Evolutionary conservation across 1,140 invertebrate species (phyloP).

Genomic region (Akabosia matsudoensis): DNA sequence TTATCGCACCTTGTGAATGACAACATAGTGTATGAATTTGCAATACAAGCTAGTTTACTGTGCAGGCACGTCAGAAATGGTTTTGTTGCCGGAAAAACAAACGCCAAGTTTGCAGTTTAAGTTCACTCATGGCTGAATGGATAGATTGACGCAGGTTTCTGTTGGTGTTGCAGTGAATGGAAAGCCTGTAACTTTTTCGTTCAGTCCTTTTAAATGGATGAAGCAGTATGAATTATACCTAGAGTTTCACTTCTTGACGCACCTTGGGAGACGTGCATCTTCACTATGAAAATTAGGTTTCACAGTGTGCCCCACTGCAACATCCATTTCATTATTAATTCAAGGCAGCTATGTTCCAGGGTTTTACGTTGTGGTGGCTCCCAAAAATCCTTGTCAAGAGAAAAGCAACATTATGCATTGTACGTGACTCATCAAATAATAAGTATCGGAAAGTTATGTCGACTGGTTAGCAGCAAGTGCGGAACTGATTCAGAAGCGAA

Average conservation of each 20-base stretch:
- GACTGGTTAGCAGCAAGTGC: background rate
- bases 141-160: background rate
- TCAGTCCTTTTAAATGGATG: no score
- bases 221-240: background rate
- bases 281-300: background rate
- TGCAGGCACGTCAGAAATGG: background rate
- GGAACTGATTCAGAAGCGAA: background rate
- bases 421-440: background rate
- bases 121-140: background rate
- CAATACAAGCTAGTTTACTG: background rate
- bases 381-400: background rate
- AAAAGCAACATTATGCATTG: background rate
- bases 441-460: background rate
- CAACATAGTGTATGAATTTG: no score
- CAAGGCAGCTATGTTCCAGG: constrained; percentile 1
- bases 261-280: background rate
- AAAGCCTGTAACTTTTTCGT: no score
- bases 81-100: constrained; percentile 2
- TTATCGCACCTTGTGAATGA: no score
- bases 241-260: background rate
- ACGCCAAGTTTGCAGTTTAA: background rate
- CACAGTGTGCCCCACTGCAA: background rate
- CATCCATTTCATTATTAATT: background rate
- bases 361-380: background rate
- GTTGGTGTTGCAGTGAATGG: background rate